Evolutionary conservation across 2,797 vertebrate species (phyloP).

Genomic region (Premnoplex brunnescens): DNA sequence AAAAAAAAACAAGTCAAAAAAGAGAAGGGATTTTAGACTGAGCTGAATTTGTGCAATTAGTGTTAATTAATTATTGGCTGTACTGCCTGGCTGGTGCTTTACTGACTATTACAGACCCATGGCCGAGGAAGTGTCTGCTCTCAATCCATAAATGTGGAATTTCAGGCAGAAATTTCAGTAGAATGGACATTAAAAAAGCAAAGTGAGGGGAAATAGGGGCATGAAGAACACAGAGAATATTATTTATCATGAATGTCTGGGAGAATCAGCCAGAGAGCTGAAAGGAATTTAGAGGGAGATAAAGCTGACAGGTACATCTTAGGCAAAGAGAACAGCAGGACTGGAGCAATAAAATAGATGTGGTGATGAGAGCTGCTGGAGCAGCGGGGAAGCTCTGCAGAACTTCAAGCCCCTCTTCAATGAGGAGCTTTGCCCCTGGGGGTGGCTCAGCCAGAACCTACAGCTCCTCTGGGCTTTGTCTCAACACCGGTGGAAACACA

Average conservation of each 20-base stretch:
- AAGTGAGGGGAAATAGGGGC: background rate
- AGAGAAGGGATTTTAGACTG: background rate
- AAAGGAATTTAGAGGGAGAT: background rate
- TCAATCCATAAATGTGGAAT: background rate
- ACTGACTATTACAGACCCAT: background rate
- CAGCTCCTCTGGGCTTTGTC: conserved; percentile 7
- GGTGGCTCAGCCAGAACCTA: background rate
- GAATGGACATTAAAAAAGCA: background rate
- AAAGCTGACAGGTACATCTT: conserved; percentile 45
- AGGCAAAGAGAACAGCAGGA: background rate
- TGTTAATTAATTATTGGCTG: background rate
- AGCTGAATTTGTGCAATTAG: background rate
- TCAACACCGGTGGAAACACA: background rate
- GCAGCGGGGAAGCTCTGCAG: conserved; percentile 10
- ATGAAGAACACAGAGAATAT: background rate
- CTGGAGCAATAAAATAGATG: conserved; percentile 4
- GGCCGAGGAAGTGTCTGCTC: background rate
- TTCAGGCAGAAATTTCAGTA: background rate
- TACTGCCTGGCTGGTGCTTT: background rate
- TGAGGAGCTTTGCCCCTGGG: background rate
- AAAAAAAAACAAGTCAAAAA: background rate
- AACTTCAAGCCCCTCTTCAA: background rate
- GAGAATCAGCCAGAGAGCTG: conserved; percentile 1
- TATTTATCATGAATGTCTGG: background rate
- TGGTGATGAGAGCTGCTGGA: conserved; percentile 29